Evolutionary conservation across 2,888 invertebrate species (phyloP).

Genomic region (Zaprionus obscuricornis): DNA sequence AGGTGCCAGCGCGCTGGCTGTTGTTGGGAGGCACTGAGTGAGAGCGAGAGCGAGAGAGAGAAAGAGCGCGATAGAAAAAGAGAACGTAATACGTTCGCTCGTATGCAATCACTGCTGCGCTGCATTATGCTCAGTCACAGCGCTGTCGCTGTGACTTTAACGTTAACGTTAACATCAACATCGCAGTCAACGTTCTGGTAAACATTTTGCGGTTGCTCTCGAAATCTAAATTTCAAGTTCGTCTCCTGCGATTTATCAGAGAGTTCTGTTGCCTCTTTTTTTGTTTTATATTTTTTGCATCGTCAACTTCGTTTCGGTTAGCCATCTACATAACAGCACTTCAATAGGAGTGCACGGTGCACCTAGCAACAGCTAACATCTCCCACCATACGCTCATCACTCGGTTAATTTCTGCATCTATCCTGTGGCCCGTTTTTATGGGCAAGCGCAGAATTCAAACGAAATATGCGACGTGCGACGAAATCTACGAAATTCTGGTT

Average conservation of each 20-base stretch:
- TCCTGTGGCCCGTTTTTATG: constrained; percentile 47
- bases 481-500: constrained; percentile 63
- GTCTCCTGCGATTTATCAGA: constrained; percentile 69
- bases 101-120: constrained; percentile 31
- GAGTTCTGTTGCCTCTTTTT: constrained; percentile 43
- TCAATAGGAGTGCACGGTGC: constrained; percentile 23
- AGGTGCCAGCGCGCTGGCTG: constrained; percentile 42
- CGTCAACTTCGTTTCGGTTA: constrained; percentile 43
- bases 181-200: constrained; percentile 22
- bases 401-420: constrained; percentile 50
- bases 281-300: constrained; percentile 45
- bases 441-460: constrained; percentile 55
- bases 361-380: too few relatives aligned
- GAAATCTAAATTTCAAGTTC: constrained; percentile 79
- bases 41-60: too few relatives aligned
- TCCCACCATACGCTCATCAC: constrained; percentile 9
- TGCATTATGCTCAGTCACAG: too few relatives aligned
- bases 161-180: constrained; percentile 2
- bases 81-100: constrained; percentile 34
- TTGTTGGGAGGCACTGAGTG: too few relatives aligned
- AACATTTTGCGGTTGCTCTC: constrained; percentile 65
- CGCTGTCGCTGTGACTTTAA: constrained; percentile 8
- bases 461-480: constrained; percentile 38
- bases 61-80: neutral
- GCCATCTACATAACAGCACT: constrained; percentile 58